These are phyloP conservation scores for Dorcus hopei DNA, from an alignment of 2,888 invertebrate species.

Conservation along the genomic window DNA sequence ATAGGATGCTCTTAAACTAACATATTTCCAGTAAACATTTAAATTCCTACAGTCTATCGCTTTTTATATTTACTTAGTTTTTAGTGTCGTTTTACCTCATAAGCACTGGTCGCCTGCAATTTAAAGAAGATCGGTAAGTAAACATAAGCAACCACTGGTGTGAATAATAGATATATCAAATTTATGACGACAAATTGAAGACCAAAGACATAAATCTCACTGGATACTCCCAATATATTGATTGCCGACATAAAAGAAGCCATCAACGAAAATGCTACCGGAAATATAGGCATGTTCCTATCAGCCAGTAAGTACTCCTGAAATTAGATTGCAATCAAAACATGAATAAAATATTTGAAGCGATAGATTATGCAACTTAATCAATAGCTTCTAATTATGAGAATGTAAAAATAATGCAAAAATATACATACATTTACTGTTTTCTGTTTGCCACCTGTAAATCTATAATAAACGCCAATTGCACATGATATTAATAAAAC, in stretches of 20 bases:
- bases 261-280: slow-evolving; percentile 86
- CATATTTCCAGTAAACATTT: too few relatives aligned
- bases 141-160: slow-evolving; percentile 72
- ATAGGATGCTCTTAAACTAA: too few relatives aligned
- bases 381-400: too few relatives aligned
- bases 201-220: slow-evolving; percentile 82
- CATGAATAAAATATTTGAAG: background rate
- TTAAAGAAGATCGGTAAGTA: slow-evolving; percentile 85
- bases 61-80: too few relatives aligned
- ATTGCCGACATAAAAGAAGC: slow-evolving; percentile 94
- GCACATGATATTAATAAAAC: slow-evolving; percentile 66
- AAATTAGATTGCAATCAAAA: slow-evolving; percentile 27
- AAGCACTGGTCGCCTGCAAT: slow-evolving; percentile 80
- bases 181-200: slow-evolving; percentile 78
- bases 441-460: slow-evolving; percentile 62
- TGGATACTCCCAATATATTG: slow-evolving; percentile 82
- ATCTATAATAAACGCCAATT: slow-evolving; percentile 76
- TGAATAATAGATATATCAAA: slow-evolving; percentile 71
- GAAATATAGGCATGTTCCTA: slow-evolving; percentile 72
- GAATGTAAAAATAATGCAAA: too few relatives aligned
- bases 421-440: slow-evolving; percentile 51
- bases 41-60: too few relatives aligned
- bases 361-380: too few relatives aligned
- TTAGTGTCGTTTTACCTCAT: slow-evolving; percentile 59
- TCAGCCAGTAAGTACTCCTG: slow-evolving; percentile 83